These are phyloP conservation scores for Cryptocephalus primarius DNA, from an alignment of 2,888 invertebrate species.

Conservation along the genomic window DNA sequence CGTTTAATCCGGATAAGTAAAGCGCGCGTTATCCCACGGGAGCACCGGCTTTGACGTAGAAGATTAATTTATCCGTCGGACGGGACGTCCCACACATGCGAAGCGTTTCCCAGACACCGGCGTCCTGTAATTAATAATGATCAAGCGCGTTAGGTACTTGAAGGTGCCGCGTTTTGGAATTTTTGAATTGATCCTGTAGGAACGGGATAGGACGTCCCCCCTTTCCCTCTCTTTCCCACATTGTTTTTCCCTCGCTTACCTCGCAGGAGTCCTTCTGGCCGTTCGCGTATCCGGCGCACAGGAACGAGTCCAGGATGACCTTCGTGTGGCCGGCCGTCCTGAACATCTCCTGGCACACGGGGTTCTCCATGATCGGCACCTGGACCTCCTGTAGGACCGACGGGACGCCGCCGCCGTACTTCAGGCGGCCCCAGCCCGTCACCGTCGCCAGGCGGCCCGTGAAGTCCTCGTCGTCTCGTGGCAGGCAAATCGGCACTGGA, in stretches of 20 bases:
- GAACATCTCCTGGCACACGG: constrained; percentile 90
- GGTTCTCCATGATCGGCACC: constrained; percentile 86
- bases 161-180: too few species aligned
- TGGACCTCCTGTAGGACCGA: constrained; percentile 83
- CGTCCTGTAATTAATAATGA: too few species aligned
- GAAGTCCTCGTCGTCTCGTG: constrained; percentile 65
- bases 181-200: too few species aligned
- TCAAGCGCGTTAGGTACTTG: too few species aligned
- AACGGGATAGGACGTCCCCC: too few species aligned
- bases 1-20: too few species aligned
- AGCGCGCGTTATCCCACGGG: too few species aligned
- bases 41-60: too few species aligned
- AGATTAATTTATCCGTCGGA: too few species aligned
- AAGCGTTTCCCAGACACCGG: too few species aligned
- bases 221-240: too few species aligned
- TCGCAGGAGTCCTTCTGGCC: constrained; percentile 90
- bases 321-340: constrained; percentile 81
- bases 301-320: constrained; percentile 74
- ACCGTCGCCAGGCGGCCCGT: constrained; percentile 81
- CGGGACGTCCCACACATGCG: too few species aligned
- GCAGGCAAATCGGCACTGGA: constrained; percentile 85
- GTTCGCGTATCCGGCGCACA: constrained; percentile 87
- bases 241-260: constrained; percentile 42
- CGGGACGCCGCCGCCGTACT: constrained; percentile 85
- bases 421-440: constrained; percentile 85